phyloP scores from a whole-genome alignment of 2,113 vertebrate species.

The Cepphus grylle region DNA sequence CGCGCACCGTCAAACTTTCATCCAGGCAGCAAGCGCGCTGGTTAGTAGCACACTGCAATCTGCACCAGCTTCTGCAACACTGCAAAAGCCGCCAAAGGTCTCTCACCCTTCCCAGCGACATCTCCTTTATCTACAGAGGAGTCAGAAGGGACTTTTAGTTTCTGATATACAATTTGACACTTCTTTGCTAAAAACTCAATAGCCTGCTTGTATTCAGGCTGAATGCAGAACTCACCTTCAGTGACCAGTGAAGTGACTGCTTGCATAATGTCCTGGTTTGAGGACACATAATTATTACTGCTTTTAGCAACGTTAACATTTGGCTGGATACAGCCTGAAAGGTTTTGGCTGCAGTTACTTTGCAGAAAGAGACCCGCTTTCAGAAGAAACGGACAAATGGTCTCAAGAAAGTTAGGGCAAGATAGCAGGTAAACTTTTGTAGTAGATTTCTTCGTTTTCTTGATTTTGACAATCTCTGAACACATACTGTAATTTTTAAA shows the following conservation, averaged over 20 bases:
- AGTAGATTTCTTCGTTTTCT: neutral
- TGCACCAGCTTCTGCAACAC: neutral
- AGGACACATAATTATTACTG: neutral
- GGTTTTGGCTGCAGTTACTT: neutral
- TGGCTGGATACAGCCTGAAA: neutral
- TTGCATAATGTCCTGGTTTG: neutral
- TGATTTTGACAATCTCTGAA: neutral
- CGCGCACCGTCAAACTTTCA: rapidly evolving
- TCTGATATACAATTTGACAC: neutral
- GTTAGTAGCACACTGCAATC: neutral
- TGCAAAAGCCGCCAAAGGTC: neutral
- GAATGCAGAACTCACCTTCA: neutral
- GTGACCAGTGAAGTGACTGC: neutral
- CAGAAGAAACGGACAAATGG: neutral
- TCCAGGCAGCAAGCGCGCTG: neutral
- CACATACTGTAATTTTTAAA: neutral
- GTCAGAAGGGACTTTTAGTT: neutral
- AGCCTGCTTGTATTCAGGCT: slow-evolving; percentile 1
- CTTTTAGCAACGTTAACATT: neutral
- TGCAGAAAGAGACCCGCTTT: neutral
- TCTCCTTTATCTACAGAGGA: neutral
- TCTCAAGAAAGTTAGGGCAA: neutral
- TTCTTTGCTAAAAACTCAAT: neutral
- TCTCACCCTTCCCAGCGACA: neutral
- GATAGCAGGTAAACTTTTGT: neutral